Base-by-base conservation (phyloP, 2,797 vertebrate species). In the Sebastiscus tertius region DNA sequence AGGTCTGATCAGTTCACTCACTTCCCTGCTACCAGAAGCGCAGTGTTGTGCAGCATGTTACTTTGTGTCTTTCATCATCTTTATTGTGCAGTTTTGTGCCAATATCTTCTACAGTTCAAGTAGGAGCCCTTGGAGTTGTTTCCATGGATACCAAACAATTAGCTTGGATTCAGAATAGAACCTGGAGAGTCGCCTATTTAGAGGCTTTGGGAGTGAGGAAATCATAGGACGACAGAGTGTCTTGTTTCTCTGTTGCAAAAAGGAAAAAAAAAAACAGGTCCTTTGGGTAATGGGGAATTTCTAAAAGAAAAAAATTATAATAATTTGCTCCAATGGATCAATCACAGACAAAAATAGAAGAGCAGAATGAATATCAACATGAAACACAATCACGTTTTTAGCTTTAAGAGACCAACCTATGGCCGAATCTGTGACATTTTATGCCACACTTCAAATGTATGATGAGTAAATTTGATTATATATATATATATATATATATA, bases 61-160 rank as follows among this genome's bases (percentile, higher is more conserved):
- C 76, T 73, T 42, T 4, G 42, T 65, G 62, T 75, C 84, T 89
- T 87, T 87, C 67, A 75, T 87, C 87, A 56, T 87, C 79, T 75
- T 88, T 85, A 88, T 74, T 78, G 77, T 87, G 86, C 84, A 69
- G 79, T 83, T 87, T 80, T 91, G 80, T 92, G 92, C 87, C 83
- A 73, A 75, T 91, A 84, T 91, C 91, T 93, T 91, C 87, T 80
- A 78, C 88, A 86, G 88, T 94, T 91, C 84, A 94, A 95, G 92
- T 88, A 90, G 93, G 94, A 96, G 94, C 94, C 89, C 93, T 96
- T 94, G 89, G 95, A 95, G 95, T 96, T 95, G 97, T 97, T 97
- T 94, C 97, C 96, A 97, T 97, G 96, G 96, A 94, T 94, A 97
- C 96, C 93, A 96, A 96, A 96, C 96, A 97, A 96, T 96, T 96